These are phyloP conservation scores for Crioceris asparagi DNA, from an alignment of 2,888 invertebrate species.

Conservation along the genomic window DNA sequence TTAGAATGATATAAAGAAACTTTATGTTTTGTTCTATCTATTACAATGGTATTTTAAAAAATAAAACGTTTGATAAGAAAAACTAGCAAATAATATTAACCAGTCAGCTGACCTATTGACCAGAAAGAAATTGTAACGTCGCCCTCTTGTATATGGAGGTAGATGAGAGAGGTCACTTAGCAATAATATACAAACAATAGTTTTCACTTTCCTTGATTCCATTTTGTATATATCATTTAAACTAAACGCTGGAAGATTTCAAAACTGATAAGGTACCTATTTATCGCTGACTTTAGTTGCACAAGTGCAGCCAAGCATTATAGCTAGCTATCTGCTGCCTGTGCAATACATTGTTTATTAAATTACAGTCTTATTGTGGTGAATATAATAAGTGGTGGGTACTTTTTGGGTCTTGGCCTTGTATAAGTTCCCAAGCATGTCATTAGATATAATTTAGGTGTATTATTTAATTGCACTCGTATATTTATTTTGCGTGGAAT, in stretches of 20 bases:
- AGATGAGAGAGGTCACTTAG: too few species aligned
- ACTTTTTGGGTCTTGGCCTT: slow-evolving; percentile 18
- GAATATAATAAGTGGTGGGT: slow-evolving; percentile 18
- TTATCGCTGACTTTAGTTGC: slow-evolving; percentile 21
- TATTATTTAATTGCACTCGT: too few species aligned
- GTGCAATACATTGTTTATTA: slow-evolving; percentile 21
- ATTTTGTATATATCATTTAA: slow-evolving; percentile 32
- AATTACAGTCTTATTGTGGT: slow-evolving; percentile 21
- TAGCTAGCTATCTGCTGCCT: slow-evolving; percentile 4
- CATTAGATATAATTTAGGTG: too few species aligned
- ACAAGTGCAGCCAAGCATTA: slow-evolving; percentile 22
- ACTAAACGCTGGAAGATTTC: slow-evolving; percentile 25
- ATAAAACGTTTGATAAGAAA: too few species aligned
- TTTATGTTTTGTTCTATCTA: too few species aligned
- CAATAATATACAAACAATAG: slow-evolving; percentile 32
- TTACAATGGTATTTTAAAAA: too few species aligned
- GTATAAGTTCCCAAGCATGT: slow-evolving; percentile 10
- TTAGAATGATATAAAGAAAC: too few species aligned
- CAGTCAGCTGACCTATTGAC: too few species aligned
- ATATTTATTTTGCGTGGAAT: too few species aligned
- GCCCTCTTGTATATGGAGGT: too few species aligned
- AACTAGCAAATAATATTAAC: too few species aligned
- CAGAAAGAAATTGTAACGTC: too few species aligned
- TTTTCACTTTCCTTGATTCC: slow-evolving; percentile 38
- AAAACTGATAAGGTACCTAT: slow-evolving; percentile 25